Conservation (phyloP, 2,888 invertebrate genomes). For the Imbricaverruca yamaguchii region DNA sequence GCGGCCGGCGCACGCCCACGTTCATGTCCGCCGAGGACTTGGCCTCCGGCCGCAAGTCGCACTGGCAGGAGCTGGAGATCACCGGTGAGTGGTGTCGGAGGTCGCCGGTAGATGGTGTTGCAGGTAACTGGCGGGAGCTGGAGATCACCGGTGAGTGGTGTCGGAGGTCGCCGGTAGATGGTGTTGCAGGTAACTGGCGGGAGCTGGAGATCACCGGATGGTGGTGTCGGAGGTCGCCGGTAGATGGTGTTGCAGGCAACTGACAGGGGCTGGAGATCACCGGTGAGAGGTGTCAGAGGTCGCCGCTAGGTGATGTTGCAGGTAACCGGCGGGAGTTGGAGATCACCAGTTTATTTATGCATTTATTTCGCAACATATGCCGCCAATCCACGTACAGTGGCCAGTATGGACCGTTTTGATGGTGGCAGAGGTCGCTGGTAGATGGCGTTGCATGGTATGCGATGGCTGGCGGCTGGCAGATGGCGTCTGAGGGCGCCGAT, state of each 20-base stretch:
- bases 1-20: slow-evolving; percentile 65
- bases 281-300: slow-evolving; percentile 79
- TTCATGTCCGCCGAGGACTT: slow-evolving; percentile 90
- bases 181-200: background rate
- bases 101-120: background rate
- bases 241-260: background rate
- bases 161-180: slow-evolving; percentile 70
- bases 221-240: slow-evolving; percentile 47
- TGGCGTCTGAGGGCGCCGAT: slow-evolving; percentile 76
- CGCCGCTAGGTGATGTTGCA: slow-evolving; percentile 49
- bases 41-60: slow-evolving; percentile 83
- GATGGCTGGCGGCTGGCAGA: slow-evolving; percentile 38
- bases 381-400: no score
- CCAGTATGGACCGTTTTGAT: no score
- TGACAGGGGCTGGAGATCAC: background rate
- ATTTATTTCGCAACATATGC: no score
- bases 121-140: background rate
- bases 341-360: slow-evolving; percentile 59
- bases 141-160: slow-evolving; percentile 64
- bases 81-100: slow-evolving; percentile 47
- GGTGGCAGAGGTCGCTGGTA: background rate
- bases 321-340: slow-evolving; percentile 80
- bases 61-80: slow-evolving; percentile 88
- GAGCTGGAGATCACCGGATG: slow-evolving; percentile 46
- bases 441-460: background rate